phyloP scores from a whole-genome alignment of 2,797 vertebrate genomes.

The Manis crassicaudata region DNA sequence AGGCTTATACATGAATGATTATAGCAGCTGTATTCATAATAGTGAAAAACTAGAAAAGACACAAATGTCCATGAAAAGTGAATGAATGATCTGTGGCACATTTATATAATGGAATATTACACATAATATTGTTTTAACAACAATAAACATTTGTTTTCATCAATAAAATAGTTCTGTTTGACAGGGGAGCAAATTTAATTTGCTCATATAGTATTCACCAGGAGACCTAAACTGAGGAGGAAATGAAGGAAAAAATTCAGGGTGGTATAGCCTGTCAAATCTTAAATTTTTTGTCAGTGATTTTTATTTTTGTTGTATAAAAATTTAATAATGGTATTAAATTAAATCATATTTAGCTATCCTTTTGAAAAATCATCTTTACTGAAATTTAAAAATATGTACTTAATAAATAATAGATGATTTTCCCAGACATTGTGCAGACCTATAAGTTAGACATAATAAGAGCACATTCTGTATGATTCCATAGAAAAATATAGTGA shows the following conservation, averaged over 20 bases:
- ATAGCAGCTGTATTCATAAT: not conserved
- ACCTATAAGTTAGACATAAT: not conserved
- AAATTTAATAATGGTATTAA: not conserved
- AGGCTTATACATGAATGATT: not conserved
- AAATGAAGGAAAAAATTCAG: not conserved
- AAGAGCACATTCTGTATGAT: not conserved
- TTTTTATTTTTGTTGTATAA: conserved; percentile 18
- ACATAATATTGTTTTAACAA: too few relatives aligned
- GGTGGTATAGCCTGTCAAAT: not conserved
- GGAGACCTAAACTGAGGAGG: not conserved
- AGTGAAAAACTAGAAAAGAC: not conserved
- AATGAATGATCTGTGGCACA: not conserved
- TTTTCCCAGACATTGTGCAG: not conserved
- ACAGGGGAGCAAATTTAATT: not conserved
- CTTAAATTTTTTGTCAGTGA: not conserved
- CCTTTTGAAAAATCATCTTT: not conserved
- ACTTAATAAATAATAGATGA: not conserved
- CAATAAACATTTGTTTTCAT: too few relatives aligned
- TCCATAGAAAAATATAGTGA: not conserved
- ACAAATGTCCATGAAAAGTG: not conserved
- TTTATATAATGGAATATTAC: not conserved
- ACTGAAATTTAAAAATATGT: not conserved
- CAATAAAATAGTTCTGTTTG: not conserved
- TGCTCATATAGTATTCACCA: not conserved
- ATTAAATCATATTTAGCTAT: not conserved